Base-by-base conservation (phyloP, 2,113 vertebrate genomes). In the Bubo bubo region DNA sequence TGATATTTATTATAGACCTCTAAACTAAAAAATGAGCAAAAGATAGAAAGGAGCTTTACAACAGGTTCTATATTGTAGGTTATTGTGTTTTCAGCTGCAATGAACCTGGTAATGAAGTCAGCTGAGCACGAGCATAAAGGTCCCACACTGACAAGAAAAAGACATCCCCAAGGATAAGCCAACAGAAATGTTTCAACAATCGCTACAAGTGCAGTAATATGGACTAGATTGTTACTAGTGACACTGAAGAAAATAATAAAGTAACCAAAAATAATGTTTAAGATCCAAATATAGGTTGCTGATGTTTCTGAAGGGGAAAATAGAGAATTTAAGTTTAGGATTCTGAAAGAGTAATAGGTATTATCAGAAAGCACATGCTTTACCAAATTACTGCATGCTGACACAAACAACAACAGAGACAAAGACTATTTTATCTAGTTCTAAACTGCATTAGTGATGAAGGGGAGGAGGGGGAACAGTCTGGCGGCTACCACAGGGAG, bases 61-160 rank as follows among this genome's bases (percentile, higher is more conserved):
- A 93, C 67, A 91, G 52, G 21, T 97, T 96, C 85, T 96, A 90
- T 93, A 23, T 93, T 86, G 92, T 66, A 92, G 62, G 88, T 94
- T 97, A 93, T 73, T 95, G 79, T 93, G 82, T 94, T 97, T 98
- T 95, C 97, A 91, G 83, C 91, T 83, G 75, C 92, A 92, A 96
- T 93, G 88, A 96, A 96, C 79, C 62, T 94, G 93, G 89, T 97
- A 97, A 98, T 94, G 96, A 98, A 95, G 92, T 95, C 87, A 95
- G 95, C 93, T 75, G 88, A 95, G 66, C 45, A 87, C 83, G 77
- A 95, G 92, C 75, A 97, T 97, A 97, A 97, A 97, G 86, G 79
- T 98, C 90, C 75, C 93, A 97, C 88, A 96, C 94, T 94, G 94
- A 90, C 90, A 94, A 90, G 90, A 67, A 97, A 96, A 97, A 96